phyloP scores from a whole-genome alignment of 2,113 vertebrate species.

The Carassius auratus region DNA sequence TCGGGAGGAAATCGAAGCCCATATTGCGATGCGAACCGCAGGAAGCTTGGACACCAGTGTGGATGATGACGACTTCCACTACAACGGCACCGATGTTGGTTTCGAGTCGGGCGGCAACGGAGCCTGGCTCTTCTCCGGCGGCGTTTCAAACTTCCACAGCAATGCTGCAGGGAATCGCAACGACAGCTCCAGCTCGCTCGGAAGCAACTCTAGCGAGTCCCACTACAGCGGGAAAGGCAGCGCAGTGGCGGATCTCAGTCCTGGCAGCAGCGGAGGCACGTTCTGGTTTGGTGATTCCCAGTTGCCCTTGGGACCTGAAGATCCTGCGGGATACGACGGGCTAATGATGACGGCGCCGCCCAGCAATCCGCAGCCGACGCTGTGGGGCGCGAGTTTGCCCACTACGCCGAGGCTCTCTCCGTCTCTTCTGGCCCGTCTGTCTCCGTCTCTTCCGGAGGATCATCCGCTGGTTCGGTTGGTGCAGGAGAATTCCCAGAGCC shows the following conservation, averaged over 20 bases:
- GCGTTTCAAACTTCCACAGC: neutral
- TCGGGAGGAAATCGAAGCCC: slow-evolving; percentile 92
- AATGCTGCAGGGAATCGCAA: slow-evolving; percentile 86
- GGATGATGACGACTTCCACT: slow-evolving; percentile 91
- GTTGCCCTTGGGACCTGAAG: slow-evolving; percentile 81
- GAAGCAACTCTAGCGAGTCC: slow-evolving; percentile 92
- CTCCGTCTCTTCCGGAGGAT: slow-evolving; percentile 75
- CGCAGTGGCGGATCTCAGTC: slow-evolving; percentile 88
- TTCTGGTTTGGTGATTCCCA: slow-evolving; percentile 90
- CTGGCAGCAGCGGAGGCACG: slow-evolving; percentile 73
- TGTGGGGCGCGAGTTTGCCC: slow-evolving; percentile 74
- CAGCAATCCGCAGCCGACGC: slow-evolving; percentile 62
- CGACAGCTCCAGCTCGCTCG: slow-evolving; percentile 93
- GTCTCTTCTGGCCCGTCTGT: slow-evolving; percentile 58
- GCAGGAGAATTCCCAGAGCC: slow-evolving; percentile 66
- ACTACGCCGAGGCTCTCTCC: slow-evolving; percentile 89
- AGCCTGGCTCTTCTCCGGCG: slow-evolving; percentile 77
- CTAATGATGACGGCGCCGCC: slow-evolving; percentile 46
- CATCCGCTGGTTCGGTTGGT: slow-evolving; percentile 82
- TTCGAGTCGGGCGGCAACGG: slow-evolving; percentile 81
- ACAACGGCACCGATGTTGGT: slow-evolving; percentile 90
- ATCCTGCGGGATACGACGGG: slow-evolving; percentile 63
- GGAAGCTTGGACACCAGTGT: slow-evolving; percentile 81
- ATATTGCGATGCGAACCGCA: slow-evolving; percentile 91
- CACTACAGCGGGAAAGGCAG: slow-evolving; percentile 82